Conservation (phyloP, 1,140 invertebrate genomes). For the Muscidifurax raptorellus region DNA sequence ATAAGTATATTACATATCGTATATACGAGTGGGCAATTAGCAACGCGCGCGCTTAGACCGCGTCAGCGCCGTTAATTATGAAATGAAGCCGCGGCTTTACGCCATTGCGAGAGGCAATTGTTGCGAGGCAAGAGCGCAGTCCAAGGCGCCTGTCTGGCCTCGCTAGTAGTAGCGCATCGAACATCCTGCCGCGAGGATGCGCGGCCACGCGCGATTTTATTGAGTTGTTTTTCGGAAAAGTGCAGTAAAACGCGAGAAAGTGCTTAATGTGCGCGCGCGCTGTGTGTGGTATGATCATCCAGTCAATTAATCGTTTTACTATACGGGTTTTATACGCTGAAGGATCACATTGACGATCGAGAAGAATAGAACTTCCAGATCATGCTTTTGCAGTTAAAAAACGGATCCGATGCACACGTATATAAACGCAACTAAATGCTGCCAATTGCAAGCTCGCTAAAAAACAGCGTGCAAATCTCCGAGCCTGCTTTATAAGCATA, state of each 20-base stretch:
- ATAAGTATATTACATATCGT: no score
- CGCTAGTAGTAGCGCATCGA: constrained; percentile 71
- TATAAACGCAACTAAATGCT: no score
- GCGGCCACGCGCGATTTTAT: constrained; percentile 31
- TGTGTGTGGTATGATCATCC: neutral
- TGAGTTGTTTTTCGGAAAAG: neutral
- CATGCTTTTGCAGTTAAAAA: no score
- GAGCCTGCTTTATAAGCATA: neutral
- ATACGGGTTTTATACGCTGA: neutral
- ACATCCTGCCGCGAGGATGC: constrained; percentile 69
- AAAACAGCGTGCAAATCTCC: no score
- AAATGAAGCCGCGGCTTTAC: constrained; percentile 61
- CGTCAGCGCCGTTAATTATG: constrained; percentile 41
- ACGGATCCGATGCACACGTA: no score
- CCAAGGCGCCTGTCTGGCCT: constrained; percentile 69
- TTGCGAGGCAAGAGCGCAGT: constrained; percentile 45
- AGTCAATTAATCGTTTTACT: neutral
- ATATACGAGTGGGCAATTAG: constrained; percentile 23
- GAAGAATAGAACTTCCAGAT: no score
- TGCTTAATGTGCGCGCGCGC: neutral
- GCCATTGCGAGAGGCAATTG: constrained; percentile 63
- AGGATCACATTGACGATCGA: no score
- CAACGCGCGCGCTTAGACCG: neutral
- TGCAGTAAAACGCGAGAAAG: neutral
- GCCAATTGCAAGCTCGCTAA: no score